A percentile compares a stretch with the other conserved stretches of the same genome.
Conservation (phyloP, 1,140 invertebrate genomes). For the Drosophila kurseongensis region DNA sequence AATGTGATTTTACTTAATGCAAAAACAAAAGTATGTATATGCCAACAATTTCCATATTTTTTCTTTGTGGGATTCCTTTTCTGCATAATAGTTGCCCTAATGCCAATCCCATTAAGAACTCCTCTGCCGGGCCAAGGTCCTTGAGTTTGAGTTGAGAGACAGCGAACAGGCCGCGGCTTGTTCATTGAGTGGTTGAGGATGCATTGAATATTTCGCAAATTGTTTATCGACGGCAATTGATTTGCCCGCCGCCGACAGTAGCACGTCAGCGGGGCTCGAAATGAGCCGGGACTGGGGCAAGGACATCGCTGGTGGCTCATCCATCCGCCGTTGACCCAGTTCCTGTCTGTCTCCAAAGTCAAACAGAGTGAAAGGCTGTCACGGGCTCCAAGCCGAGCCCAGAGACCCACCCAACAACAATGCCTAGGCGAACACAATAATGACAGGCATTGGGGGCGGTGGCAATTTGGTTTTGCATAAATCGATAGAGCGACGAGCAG, state of each 20-base stretch:
- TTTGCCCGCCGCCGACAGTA: conserved; percentile 61
- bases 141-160: not conserved
- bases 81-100: not conserved
- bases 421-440: conserved; percentile 71
- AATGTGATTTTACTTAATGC: too few relatives aligned
- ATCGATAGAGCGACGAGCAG: conserved; percentile 50
- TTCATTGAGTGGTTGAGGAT: conserved; percentile 23
- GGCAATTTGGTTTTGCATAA: conserved; percentile 60
- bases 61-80: not conserved
- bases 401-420: conserved; percentile 35
- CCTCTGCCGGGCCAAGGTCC: not conserved
- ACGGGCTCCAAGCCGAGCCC: conserved; percentile 38
- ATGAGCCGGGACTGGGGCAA: conserved; percentile 51
- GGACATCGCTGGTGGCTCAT: conserved; percentile 29
- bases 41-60: not conserved
- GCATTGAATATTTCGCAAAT: conserved; percentile 55
- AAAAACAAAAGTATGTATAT: not conserved
- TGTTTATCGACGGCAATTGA: conserved; percentile 53
- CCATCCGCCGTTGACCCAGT: conserved; percentile 58
- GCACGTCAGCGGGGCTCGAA: conserved; percentile 35
- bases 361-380: conserved; percentile 56
- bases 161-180: not conserved
- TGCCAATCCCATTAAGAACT: conserved; percentile 25
- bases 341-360: conserved; percentile 55
- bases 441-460: conserved; percentile 33